Conservation (phyloP, 2,888 invertebrate genomes). For the Dasypogon diadema region DNA sequence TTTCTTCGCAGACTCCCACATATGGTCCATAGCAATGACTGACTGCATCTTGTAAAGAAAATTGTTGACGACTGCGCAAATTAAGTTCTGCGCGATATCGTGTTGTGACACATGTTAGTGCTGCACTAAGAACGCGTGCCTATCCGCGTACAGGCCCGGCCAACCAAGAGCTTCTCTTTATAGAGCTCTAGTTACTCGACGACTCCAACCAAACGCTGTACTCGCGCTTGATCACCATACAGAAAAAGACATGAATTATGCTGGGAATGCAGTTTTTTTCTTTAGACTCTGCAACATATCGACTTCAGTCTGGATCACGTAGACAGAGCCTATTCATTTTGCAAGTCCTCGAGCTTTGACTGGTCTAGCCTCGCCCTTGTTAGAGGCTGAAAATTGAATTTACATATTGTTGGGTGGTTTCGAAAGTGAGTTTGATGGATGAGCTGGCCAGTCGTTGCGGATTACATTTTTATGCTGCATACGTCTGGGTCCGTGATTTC, state of each 20-base stretch:
- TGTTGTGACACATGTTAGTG: slow-evolving; percentile 8
- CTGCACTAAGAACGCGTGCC: not conserved
- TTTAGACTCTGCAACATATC: not conserved
- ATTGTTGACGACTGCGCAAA: slow-evolving; percentile 18
- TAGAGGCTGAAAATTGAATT: slow-evolving; percentile 41
- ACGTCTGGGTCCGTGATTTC: not conserved
- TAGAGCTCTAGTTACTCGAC: too few species aligned
- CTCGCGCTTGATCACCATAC: not conserved
- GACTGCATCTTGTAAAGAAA: not conserved
- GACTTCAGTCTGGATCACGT: slow-evolving; percentile 1
- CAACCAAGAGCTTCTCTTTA: not conserved
- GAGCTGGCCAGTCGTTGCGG: not conserved
- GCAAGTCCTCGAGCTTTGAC: not conserved
- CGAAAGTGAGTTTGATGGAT: slow-evolving; percentile 50
- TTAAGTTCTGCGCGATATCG: not conserved
- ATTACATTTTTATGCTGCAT: not conserved
- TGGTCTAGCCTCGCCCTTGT: slow-evolving; percentile 43
- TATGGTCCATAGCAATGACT: not conserved
- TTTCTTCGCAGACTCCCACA: not conserved
- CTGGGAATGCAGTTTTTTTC: slow-evolving; percentile 45
- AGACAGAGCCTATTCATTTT: slow-evolving; percentile 10
- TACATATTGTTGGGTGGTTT: slow-evolving; percentile 45
- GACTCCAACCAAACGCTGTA: too few species aligned
- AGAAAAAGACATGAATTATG: slow-evolving; percentile 31
- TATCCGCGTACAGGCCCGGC: not conserved